These are phyloP conservation scores for Sesia apiformis DNA, from an alignment of 2,888 invertebrate genomes.

Conservation along the genomic window DNA sequence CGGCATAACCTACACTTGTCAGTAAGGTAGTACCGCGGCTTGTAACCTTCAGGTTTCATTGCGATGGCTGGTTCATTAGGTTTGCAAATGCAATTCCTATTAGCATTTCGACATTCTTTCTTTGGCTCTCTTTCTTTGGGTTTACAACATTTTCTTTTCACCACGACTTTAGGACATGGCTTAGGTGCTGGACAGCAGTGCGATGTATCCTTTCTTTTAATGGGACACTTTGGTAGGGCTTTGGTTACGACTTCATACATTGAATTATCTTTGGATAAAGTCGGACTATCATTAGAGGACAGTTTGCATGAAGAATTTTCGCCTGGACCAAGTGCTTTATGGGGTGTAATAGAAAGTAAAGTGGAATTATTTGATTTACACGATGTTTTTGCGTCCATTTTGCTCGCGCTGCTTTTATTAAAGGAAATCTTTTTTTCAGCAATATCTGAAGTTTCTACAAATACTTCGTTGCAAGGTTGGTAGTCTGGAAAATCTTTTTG, in stretches of 20 bases:
- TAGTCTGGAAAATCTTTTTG: conserved; percentile 24
- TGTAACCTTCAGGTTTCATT: conserved; percentile 12
- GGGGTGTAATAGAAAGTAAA: too few species aligned
- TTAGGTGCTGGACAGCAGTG: background rate
- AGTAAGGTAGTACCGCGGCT: conserved; percentile 12
- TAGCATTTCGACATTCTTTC: conserved; percentile 2
- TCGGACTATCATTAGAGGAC: background rate
- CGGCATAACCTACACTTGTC: conserved; percentile 10
- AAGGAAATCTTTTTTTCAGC: background rate
- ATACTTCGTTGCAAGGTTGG: conserved; percentile 14
- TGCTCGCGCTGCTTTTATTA: background rate
- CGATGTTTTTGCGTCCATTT: background rate
- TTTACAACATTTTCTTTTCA: background rate
- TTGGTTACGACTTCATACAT: background rate
- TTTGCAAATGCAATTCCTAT: background rate
- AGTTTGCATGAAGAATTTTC: background rate
- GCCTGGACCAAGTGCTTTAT: background rate
- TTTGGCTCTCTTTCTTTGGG: background rate
- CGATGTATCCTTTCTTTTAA: too few species aligned
- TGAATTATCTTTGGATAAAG: background rate
- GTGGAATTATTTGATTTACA: background rate
- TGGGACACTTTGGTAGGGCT: background rate
- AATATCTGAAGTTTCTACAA: background rate
- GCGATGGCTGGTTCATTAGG: conserved; percentile 7
- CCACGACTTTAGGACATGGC: background rate